These are phyloP conservation scores for Nautilus pompilius DNA, from an alignment of 1,140 invertebrate genomes.

Conservation along the genomic window DNA sequence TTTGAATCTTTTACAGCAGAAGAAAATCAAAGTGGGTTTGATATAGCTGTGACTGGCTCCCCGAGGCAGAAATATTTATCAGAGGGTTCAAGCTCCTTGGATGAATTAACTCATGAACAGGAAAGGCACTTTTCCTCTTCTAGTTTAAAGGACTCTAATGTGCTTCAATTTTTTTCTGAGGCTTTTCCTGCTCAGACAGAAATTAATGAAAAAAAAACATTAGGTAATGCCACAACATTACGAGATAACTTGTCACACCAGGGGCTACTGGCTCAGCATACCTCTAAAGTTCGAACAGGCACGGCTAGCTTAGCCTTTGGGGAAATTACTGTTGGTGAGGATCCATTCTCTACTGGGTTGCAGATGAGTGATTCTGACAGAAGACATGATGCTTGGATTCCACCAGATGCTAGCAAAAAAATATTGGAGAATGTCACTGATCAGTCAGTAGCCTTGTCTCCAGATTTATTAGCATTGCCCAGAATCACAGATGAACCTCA, in stretches of 20 bases:
- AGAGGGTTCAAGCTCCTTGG: not conserved
- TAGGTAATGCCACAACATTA: too few species aligned
- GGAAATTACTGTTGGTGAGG: constrained; percentile 16
- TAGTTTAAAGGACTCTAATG: not conserved
- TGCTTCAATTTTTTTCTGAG: not conserved
- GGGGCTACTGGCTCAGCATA: too few species aligned
- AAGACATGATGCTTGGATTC: constrained; percentile 74
- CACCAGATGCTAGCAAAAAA: constrained; percentile 66
- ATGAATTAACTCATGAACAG: not conserved
- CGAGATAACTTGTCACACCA: too few species aligned
- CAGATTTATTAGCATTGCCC: constrained; percentile 70
- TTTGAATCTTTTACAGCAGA: constrained; percentile 48
- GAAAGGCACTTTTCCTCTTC: not conserved
- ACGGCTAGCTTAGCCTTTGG: too few species aligned
- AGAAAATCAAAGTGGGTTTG: constrained; percentile 4
- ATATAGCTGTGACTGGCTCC: not conserved
- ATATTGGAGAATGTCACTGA: constrained; percentile 65
- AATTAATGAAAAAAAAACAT: too few species aligned
- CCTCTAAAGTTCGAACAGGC: too few species aligned
- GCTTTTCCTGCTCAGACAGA: not conserved
- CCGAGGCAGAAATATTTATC: not conserved
- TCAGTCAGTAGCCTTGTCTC: constrained; percentile 65
- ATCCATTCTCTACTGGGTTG: constrained; percentile 44
- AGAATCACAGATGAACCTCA: constrained; percentile 68
- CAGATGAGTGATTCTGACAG: constrained; percentile 59